These are phyloP conservation scores for Platanista minor DNA, from an alignment of 2,113 vertebrate genomes.

Conservation along the genomic window DNA sequence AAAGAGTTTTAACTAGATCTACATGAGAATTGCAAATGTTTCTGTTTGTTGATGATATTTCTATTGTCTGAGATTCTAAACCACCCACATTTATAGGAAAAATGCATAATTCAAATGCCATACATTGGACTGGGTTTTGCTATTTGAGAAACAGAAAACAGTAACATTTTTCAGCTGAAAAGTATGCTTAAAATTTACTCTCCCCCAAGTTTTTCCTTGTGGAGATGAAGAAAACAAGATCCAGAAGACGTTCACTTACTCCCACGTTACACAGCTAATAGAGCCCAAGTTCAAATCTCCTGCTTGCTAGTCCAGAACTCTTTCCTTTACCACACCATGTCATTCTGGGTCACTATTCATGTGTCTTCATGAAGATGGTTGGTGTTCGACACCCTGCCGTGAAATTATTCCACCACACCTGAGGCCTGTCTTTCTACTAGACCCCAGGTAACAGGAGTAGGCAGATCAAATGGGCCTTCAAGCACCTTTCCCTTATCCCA, in stretches of 20 bases:
- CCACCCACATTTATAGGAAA: constrained; percentile 23
- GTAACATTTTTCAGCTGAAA: constrained; percentile 26
- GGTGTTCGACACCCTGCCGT: neutral
- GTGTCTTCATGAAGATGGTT: neutral
- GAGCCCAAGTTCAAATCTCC: neutral
- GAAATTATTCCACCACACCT: neutral
- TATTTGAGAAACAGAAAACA: neutral
- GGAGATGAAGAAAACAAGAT: neutral
- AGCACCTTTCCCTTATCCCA: accelerated
- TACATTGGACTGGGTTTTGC: neutral
- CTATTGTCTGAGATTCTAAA: constrained; percentile 30
- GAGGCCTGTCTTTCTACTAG: neutral
- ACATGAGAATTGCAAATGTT: constrained; percentile 1
- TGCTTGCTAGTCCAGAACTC: neutral
- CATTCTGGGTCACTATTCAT: neutral
- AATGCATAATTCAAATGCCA: constrained; percentile 34
- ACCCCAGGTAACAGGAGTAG: neutral
- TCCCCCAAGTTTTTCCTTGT: neutral
- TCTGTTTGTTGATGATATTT: constrained; percentile 53
- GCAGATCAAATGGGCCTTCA: neutral
- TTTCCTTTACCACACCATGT: neutral
- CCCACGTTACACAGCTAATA: neutral
- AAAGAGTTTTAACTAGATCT: constrained; percentile 12
- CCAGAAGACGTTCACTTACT: neutral
- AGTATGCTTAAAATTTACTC: neutral